A percentile compares a stretch with the other conserved stretches of the same genome.
Conservation (phyloP, 2,888 invertebrate genomes). For the Ariolimax columbianus region DNA sequence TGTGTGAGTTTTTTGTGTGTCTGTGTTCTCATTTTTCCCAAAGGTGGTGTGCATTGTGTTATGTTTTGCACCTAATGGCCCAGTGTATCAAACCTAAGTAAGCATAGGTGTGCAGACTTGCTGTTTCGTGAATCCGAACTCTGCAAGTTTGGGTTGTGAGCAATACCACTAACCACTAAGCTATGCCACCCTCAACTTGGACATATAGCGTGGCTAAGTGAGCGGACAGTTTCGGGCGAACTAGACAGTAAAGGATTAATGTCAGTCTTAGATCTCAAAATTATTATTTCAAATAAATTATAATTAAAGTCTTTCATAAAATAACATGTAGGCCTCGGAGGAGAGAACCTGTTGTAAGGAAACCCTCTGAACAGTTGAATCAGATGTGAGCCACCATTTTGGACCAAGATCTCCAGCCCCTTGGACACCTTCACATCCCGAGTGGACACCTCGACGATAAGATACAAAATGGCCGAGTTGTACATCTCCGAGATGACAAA, state of each 20-base stretch:
- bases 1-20: too few relatives aligned
- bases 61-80: too few relatives aligned
- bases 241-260: background rate
- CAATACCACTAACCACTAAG: too few relatives aligned
- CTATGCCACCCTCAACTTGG: too few relatives aligned
- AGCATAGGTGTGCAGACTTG: too few relatives aligned
- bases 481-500: conserved; percentile 93
- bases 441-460: conserved; percentile 84
- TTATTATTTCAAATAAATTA: background rate
- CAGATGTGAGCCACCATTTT: conserved; percentile 92
- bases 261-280: conserved; percentile 86
- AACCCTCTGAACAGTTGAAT: conserved; percentile 89
- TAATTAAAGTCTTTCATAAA: conserved; percentile 85
- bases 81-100: too few relatives aligned
- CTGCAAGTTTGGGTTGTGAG: too few relatives aligned
- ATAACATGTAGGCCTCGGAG: conserved; percentile 93
- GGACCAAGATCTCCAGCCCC: conserved; percentile 63
- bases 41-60: too few relatives aligned
- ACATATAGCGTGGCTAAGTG: too few relatives aligned
- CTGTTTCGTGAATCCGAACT: too few relatives aligned
- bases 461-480: conserved; percentile 96
- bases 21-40: too few relatives aligned
- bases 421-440: conserved; percentile 30
- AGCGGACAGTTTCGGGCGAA: too few relatives aligned
- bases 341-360: conserved; percentile 89